Base-by-base conservation (phyloP, 2,797 vertebrate genomes). In the Muscicapa comitata region DNA sequence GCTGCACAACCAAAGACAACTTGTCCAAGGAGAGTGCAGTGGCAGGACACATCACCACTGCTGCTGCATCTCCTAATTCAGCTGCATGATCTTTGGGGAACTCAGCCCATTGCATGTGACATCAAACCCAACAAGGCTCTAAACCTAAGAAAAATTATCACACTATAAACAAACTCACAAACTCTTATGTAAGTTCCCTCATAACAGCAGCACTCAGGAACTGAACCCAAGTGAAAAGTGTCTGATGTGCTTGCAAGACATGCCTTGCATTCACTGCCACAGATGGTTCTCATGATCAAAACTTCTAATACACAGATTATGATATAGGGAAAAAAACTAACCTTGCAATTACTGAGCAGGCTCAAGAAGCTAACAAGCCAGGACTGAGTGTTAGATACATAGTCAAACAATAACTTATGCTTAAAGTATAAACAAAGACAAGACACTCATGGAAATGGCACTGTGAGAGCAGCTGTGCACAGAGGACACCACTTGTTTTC, bases 351-450 rank as follows among this genome's bases (percentile, higher is more conserved):
- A 84, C 3, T 55, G 10, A 78, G 29, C 42, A 90, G 86, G 92
- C 94, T 97, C 91, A 96, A 95, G 94, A 96, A 94, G 84, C 68
- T 95, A 96, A 97, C 84, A 75, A 35, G 63, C 21, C 54, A 91
- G 47, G 81, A 76, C 43, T 47, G 51, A 88, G 23, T 82, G 68
- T 89, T 79, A 92, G 85, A 86, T 71, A 88, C 35, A 87, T 63
- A 83, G 8, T 54, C 20, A 86, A 90, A 95, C 71, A 89, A 73
- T 53, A 95, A 75, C 37, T 91, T 86, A 84, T 67, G 63, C 45
- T 84, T 73, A 57, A 94, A 94, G 53, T 86, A 80, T 70, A 92
- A 93, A 91, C 40, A 92, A 93, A 70, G 53, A 85, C 51, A 87
- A 84, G 78, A 95, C 63, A 94, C 25, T 54, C 71, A 87, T 62